These are phyloP conservation scores for Megaleporinus macrocephalus DNA, from an alignment of 2,113 vertebrate species.

Conservation along the genomic window DNA sequence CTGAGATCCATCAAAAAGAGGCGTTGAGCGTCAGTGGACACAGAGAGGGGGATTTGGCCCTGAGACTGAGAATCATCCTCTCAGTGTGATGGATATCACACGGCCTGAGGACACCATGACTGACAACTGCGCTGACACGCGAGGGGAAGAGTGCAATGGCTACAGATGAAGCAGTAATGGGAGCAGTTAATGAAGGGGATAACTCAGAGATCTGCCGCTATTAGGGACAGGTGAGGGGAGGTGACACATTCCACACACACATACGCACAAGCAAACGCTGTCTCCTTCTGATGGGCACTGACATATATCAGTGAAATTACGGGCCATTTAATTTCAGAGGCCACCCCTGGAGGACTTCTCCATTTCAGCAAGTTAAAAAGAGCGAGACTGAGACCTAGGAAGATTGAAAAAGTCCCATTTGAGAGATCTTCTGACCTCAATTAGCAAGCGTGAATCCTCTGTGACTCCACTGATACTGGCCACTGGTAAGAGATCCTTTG, in stretches of 20 bases:
- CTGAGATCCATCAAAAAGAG: slow-evolving; percentile 22
- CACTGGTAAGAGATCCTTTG: slow-evolving; percentile 1
- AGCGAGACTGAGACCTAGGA: slow-evolving; percentile 55
- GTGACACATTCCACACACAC: neutral
- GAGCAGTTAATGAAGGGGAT: slow-evolving; percentile 61
- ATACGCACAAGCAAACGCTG: neutral
- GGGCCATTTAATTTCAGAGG: slow-evolving; percentile 68
- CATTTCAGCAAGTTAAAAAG: slow-evolving; percentile 66
- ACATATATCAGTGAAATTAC: slow-evolving; percentile 65
- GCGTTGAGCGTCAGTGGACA: slow-evolving; percentile 2
- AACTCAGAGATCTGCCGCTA: slow-evolving; percentile 52
- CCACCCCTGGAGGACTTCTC: slow-evolving; percentile 63
- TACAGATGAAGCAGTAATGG: slow-evolving; percentile 61
- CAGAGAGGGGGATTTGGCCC: slow-evolving; percentile 11
- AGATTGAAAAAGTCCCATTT: slow-evolving; percentile 57
- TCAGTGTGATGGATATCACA: slow-evolving; percentile 44
- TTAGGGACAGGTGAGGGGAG: slow-evolving; percentile 18
- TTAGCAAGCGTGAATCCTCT: slow-evolving; percentile 64
- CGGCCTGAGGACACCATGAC: slow-evolving; percentile 49
- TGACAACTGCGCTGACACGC: slow-evolving; percentile 63
- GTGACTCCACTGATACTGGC: slow-evolving; percentile 21
- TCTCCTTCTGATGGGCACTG: slow-evolving; percentile 42
- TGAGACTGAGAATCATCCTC: slow-evolving; percentile 27
- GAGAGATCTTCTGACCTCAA: slow-evolving; percentile 68
- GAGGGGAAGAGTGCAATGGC: slow-evolving; percentile 15